Conservation (phyloP, 2,888 invertebrate genomes). For the Acrocyrtus sp. region DNA sequence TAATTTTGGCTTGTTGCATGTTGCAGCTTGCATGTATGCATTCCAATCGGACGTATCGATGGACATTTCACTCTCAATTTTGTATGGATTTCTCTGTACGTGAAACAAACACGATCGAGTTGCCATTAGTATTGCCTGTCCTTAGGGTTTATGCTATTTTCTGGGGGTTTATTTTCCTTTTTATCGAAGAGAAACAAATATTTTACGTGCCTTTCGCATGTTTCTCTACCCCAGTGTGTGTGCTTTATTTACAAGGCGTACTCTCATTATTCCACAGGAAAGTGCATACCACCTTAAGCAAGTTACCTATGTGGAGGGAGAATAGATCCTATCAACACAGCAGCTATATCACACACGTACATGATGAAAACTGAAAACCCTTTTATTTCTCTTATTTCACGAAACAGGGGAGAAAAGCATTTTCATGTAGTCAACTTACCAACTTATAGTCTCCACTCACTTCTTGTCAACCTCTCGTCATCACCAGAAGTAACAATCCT, state of each 20-base stretch:
- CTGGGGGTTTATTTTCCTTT: conserved; percentile 6
- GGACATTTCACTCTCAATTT: too few relatives aligned
- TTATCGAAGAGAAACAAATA: conserved; percentile 35
- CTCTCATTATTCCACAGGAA: too few relatives aligned
- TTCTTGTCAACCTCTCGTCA: conserved; percentile 25
- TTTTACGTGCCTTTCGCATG: conserved; percentile 32
- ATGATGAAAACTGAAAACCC: conserved; percentile 12
- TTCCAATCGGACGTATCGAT: too few relatives aligned
- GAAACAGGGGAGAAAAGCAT: conserved; percentile 34
- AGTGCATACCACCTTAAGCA: too few relatives aligned
- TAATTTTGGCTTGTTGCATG: conserved; percentile 8
- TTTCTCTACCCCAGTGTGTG: too few relatives aligned
- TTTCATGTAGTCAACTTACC: conserved; percentile 26
- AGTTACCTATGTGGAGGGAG: too few relatives aligned
- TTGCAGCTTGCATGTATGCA: too few relatives aligned
- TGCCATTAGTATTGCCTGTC: conserved; percentile 26
- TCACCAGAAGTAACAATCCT: too few relatives aligned
- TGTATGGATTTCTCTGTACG: conserved; percentile 1
- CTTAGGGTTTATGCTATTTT: conserved; percentile 30
- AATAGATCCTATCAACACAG: too few relatives aligned
- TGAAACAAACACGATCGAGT: conserved; percentile 27
- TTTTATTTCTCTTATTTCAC: conserved; percentile 14
- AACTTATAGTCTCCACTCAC: not conserved
- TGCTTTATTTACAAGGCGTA: too few relatives aligned
- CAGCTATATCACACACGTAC: too few relatives aligned